phyloP scores from a whole-genome alignment of 2,113 vertebrate species.

The Sula dactylatra region DNA sequence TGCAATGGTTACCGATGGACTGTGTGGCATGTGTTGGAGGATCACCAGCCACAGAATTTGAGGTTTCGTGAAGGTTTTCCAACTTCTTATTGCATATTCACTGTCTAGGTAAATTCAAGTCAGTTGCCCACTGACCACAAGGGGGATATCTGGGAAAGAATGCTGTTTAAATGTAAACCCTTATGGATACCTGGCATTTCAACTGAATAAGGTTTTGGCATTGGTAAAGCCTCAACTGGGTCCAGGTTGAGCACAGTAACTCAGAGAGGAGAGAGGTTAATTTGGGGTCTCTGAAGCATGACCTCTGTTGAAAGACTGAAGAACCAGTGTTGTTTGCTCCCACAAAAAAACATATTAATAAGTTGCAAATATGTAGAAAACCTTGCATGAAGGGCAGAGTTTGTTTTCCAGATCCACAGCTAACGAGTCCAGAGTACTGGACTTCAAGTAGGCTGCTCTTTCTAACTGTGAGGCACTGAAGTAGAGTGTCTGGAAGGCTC shows the following conservation, averaged over 20 bases:
- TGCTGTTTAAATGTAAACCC: background rate
- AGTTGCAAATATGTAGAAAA: background rate
- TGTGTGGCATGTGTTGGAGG: background rate
- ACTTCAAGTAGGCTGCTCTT: background rate
- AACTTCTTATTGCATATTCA: background rate
- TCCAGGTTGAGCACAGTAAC: background rate
- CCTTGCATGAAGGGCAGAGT: background rate
- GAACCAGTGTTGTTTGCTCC: background rate
- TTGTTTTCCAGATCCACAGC: background rate
- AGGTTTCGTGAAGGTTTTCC: background rate
- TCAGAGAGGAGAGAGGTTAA: background rate
- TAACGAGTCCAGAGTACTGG: background rate
- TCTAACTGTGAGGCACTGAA: background rate
- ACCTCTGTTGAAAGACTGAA: background rate
- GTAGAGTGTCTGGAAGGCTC: background rate
- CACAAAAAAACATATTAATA: background rate
- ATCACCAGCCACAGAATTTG: background rate
- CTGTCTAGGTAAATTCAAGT: background rate
- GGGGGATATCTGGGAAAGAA: background rate
- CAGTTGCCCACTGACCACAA: background rate
- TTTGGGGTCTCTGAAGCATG: background rate
- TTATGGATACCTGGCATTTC: background rate
- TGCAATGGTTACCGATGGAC: background rate
- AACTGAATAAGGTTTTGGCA: background rate
- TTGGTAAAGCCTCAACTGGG: background rate